phyloP scores from a whole-genome alignment of 2,888 invertebrate species.

The Dione vanillae region DNA sequence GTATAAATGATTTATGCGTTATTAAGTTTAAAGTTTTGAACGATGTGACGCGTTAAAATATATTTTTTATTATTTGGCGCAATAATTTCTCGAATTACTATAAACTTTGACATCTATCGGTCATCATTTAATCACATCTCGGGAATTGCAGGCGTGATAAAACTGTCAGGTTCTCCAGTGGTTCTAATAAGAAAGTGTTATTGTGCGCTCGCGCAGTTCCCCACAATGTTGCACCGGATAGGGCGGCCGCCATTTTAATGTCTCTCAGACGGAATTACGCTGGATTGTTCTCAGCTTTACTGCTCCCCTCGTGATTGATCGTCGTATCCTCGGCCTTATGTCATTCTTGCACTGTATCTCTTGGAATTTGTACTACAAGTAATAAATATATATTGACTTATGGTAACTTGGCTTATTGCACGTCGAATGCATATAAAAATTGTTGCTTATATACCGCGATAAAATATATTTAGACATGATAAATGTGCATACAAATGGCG shows the following conservation, averaged over 20 bases:
- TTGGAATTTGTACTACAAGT: conserved; percentile 76
- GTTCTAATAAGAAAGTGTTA: conserved; percentile 65
- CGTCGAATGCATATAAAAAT: conserved; percentile 24
- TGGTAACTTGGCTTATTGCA: conserved; percentile 72
- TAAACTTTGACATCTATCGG: conserved; percentile 43
- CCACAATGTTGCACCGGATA: conserved; percentile 83
- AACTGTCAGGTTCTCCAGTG: conserved; percentile 54
- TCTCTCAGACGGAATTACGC: conserved; percentile 83
- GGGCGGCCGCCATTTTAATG: conserved; percentile 83
- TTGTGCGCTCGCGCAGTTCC: conserved; percentile 57
- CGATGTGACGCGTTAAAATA: conserved; percentile 52
- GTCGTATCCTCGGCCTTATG: conserved; percentile 82
- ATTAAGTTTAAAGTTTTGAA: conserved; percentile 63
- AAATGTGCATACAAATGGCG: not conserved
- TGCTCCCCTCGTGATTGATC: conserved; percentile 82
- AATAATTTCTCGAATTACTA: conserved; percentile 35
- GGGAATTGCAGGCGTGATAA: conserved; percentile 49
- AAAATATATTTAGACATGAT: conserved; percentile 3
- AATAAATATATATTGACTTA: conserved; percentile 79
- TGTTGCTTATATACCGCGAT: not conserved
- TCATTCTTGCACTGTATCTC: conserved; percentile 80
- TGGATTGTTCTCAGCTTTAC: conserved; percentile 83
- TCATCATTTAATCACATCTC: conserved; percentile 47
- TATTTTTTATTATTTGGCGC: conserved; percentile 48
- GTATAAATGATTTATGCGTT: conserved; percentile 78